Evolutionary conservation across 2,888 invertebrate species (phyloP), one percentile per base, ranked within the genome.

Genomic region (Calameuta pallipes): DNA sequence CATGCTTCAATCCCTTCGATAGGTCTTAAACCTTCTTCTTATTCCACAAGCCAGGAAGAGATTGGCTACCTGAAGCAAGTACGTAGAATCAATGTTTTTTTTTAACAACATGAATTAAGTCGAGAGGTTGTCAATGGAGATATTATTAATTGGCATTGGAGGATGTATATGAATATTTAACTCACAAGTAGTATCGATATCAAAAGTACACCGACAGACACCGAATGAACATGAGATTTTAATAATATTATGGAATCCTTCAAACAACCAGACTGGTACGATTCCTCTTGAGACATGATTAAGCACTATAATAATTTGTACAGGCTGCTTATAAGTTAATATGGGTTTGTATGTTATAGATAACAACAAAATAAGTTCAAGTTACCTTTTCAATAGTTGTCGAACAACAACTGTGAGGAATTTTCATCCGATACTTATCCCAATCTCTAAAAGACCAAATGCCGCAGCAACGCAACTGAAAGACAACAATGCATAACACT

Each of bases 391-490:
- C 82, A 31, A 86, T 83, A 31, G 83, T 73, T 15, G 71, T 77
- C 0, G 87, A 80, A 76, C 89, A 89, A 76, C 89, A 89, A 80
- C 89, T 89, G 75, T 82, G 85, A 2, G 89, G 89, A 78, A 89
- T 86, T 3, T 73, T 76, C 76, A 83, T 83, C 4, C 77, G 80
- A 80, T 85, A 82, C 1, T 84, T 82, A 12, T 34, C 68, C 89
- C 89, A 89, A 74, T 89, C 89, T n/a, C 79, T 80, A 36, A 82
- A 82, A 0, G 89, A 88, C 74, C 80, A 85, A 12, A 89, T 83
- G 41, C 89, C 89, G 71, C 89, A 89, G 70, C 89, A 89, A 77
- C 83, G 83, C 37, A 88, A 78, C 87, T 88, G 33, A 69, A 83
- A 77, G 73, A 33, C 13, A 41, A 74, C 1, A 31, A 33, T 71